phyloP scores from a whole-genome alignment of 2,797 vertebrate species.

The Crax fasciolata region DNA sequence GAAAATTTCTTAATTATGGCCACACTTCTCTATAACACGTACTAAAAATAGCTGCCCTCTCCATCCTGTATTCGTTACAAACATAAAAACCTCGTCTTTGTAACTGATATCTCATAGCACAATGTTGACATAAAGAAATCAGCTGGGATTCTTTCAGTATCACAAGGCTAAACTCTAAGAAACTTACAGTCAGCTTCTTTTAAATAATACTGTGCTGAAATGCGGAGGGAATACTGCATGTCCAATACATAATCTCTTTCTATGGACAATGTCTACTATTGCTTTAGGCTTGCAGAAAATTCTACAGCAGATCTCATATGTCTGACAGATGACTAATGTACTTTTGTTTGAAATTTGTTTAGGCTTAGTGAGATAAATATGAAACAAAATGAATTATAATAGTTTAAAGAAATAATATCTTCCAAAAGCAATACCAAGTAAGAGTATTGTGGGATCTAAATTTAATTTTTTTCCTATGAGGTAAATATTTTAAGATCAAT shows the following conservation, averaged over 20 bases:
- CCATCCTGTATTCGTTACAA: background rate
- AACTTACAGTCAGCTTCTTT: background rate
- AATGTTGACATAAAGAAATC: background rate
- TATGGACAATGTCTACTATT: slow-evolving; percentile 15
- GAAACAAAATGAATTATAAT: slow-evolving; percentile 83
- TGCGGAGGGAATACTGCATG: background rate
- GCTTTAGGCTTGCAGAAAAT: slow-evolving; percentile 65
- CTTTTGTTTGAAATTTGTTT: slow-evolving; percentile 82
- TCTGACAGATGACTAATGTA: slow-evolving; percentile 82
- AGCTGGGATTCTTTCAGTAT: slow-evolving; percentile 12
- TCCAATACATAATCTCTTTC: slow-evolving; percentile 8
- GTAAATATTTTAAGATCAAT: slow-evolving; percentile 82
- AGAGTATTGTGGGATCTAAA: slow-evolving; percentile 75
- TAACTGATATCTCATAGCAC: background rate
- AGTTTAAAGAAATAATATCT: slow-evolving; percentile 82
- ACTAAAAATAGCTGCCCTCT: background rate
- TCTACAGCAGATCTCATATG: slow-evolving; percentile 48
- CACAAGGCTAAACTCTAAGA: slow-evolving; percentile 17
- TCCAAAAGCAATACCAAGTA: slow-evolving; percentile 81
- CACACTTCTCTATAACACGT: background rate
- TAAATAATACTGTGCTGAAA: slow-evolving; percentile 14
- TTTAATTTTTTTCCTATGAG: slow-evolving; percentile 78
- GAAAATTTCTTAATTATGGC: slow-evolving; percentile 10
- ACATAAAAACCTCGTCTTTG: background rate
- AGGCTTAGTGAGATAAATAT: slow-evolving; percentile 82